These are phyloP conservation scores for Scylla paramamosain DNA, from an alignment of 1,140 invertebrate genomes.

Conservation along the genomic window DNA sequence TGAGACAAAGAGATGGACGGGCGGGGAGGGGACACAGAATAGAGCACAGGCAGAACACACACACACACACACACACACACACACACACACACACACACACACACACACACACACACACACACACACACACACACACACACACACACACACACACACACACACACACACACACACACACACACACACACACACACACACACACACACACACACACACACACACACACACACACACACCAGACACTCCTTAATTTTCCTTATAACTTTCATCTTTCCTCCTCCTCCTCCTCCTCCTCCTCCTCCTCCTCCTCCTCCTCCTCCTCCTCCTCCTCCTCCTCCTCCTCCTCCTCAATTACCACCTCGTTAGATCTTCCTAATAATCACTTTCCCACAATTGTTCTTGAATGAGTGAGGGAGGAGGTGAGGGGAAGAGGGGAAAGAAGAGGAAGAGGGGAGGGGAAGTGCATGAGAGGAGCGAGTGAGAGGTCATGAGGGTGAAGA, in stretches of 20 bases:
- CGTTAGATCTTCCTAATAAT: background rate
- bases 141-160: conserved; percentile 38
- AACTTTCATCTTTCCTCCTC: no score
- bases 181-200: conserved; percentile 32
- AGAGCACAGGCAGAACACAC: background rate
- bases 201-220: conserved; percentile 22
- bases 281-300: no score
- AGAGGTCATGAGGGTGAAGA: background rate
- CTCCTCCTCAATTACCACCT: background rate
- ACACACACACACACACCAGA: background rate
- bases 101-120: background rate
- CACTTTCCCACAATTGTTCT: background rate
- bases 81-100: conserved; percentile 6
- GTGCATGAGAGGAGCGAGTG: background rate
- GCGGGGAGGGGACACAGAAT: background rate
- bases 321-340: background rate
- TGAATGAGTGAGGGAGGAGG: background rate
- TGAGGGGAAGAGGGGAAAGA: background rate
- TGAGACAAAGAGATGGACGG: background rate
- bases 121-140: conserved; percentile 33
- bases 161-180: conserved; percentile 19
- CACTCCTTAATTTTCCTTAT: no score
- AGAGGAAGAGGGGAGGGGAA: background rate
- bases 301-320: background rate
- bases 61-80: conserved; percentile 32